Evolutionary conservation across 2,888 invertebrate genomes (phyloP), one percentile per base, ranked within the genome.

Genomic region (Troglohyphantes excavatus): DNA sequence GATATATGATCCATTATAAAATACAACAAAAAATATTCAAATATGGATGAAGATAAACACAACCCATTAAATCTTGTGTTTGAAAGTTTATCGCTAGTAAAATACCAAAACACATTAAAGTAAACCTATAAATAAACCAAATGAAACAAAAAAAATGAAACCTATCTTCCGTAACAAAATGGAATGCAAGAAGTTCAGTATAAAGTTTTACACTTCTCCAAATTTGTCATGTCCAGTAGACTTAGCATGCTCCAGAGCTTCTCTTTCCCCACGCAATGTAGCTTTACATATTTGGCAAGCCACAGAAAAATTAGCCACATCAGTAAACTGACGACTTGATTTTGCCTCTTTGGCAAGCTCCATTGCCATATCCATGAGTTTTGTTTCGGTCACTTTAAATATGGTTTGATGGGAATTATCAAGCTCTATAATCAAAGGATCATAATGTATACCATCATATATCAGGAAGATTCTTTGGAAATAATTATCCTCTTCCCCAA

Each of bases 361-460:
- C 92, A 96, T 95, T 0, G 98, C 98, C 94, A 97, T 96, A 81
- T 95, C 94, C 91, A 97, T 95, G 21, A 97, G 95, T 17, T 94
- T 94, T 91, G 95, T 94, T 93, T 98, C 97, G 92, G 95, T 95
- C 0, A 95, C 94, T 0, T 96, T 96, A 93, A 98, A 98, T 90
- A 97, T 95, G 2, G 98, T 98, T 93, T 96, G 95, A 23, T 96
- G 96, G 67, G 95, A 21, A 67, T 96, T 95, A 43, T 95, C 94
- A 2, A 96, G 95, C 94, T 98, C 98, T 94, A 98, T 95, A 93
- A 97, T 97, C 13, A 99, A 94, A 0, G 98, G 98, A 94, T 99
- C 99, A 93, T 99, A 99, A 94, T 99, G 99, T 78, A 98, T 97
- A 21, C 98, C 98, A 94, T 98, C 98, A 93, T 98, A 99, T 76